Conservation (phyloP, 2,888 invertebrate genomes). For the Sceliomorpha sp. region DNA sequence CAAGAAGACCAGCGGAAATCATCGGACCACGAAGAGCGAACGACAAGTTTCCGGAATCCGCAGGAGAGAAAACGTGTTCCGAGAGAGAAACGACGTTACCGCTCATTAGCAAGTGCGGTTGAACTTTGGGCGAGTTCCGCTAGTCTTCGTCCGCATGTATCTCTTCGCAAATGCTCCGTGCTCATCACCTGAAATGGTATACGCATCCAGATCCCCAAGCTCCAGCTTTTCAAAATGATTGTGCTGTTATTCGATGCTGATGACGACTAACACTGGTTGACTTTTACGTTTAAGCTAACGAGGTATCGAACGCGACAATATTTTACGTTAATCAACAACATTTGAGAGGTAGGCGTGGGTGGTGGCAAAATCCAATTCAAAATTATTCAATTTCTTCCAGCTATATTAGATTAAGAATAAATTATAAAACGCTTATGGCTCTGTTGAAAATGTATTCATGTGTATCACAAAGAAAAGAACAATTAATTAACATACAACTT, state of each 20-base stretch:
- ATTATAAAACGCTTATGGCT: too few relatives aligned
- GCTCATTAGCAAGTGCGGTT: slow-evolving; percentile 74
- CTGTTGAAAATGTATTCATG: too few relatives aligned
- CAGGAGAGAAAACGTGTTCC: slow-evolving; percentile 46
- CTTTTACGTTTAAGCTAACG: too few relatives aligned
- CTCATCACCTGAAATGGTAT: slow-evolving; percentile 42
- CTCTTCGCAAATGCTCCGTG: slow-evolving; percentile 35
- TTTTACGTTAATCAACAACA: too few relatives aligned
- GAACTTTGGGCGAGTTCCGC: slow-evolving; percentile 70
- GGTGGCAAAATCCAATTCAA: too few relatives aligned
- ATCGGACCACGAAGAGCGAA: slow-evolving; percentile 51
- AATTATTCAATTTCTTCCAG: too few relatives aligned
- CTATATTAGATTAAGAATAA: too few relatives aligned
- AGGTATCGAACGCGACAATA: too few relatives aligned
- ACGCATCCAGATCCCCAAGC: slow-evolving; percentile 28
- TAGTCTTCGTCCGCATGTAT: slow-evolving; percentile 42
- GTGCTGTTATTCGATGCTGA: slow-evolving; percentile 32
- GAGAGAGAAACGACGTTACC: slow-evolving; percentile 56
- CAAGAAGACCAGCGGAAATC: slow-evolving; percentile 59
- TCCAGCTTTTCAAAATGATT: neutral
- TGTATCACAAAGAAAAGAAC: too few relatives aligned
- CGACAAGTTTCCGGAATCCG: slow-evolving; percentile 54
- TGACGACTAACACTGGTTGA: slow-evolving; percentile 12
- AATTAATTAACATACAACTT: too few relatives aligned
- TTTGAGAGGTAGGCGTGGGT: too few relatives aligned